These are phyloP conservation scores for Lysiphlebus fabarum DNA, from an alignment of 1,140 invertebrate genomes.

Conservation along the genomic window DNA sequence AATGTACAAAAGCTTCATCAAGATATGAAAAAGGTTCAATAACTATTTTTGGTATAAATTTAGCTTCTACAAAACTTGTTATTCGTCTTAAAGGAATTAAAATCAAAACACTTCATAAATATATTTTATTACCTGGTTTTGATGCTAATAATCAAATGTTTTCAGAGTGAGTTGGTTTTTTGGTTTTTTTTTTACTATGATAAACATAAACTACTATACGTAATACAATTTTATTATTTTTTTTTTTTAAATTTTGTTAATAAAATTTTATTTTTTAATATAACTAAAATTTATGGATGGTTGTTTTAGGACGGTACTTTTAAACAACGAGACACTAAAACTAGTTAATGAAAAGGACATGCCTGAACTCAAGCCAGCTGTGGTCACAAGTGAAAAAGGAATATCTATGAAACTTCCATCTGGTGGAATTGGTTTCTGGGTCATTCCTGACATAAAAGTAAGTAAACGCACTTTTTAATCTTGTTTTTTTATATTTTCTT, in stretches of 20 bases:
- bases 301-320: slow-evolving; percentile 54
- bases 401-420: slow-evolving; percentile 54
- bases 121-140: slow-evolving; percentile 42
- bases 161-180: slow-evolving; percentile 37
- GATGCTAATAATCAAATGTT: slow-evolving; percentile 41
- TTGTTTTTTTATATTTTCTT: too few species aligned
- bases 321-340: slow-evolving; percentile 51
- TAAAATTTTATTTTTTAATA: too few species aligned
- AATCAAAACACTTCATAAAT: slow-evolving; percentile 41
- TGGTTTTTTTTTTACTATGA: too few species aligned
- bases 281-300: slow-evolving; percentile 9
- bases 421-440: slow-evolving; percentile 60
- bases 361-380: slow-evolving; percentile 52
- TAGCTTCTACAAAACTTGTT: slow-evolving; percentile 33
- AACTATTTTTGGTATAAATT: slow-evolving; percentile 51
- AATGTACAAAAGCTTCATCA: slow-evolving; percentile 49
- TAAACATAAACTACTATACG: neutral
- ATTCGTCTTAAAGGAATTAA: slow-evolving; percentile 36
- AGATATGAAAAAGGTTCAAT: slow-evolving; percentile 44
- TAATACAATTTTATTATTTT: slow-evolving; percentile 1
- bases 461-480: neutral
- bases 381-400: slow-evolving; percentile 48
- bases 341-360: slow-evolving; percentile 50
- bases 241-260: neutral
- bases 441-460: slow-evolving; percentile 57